phyloP scores from a whole-genome alignment of 2,113 vertebrate genomes.

The Myotis yumanensis region DNA sequence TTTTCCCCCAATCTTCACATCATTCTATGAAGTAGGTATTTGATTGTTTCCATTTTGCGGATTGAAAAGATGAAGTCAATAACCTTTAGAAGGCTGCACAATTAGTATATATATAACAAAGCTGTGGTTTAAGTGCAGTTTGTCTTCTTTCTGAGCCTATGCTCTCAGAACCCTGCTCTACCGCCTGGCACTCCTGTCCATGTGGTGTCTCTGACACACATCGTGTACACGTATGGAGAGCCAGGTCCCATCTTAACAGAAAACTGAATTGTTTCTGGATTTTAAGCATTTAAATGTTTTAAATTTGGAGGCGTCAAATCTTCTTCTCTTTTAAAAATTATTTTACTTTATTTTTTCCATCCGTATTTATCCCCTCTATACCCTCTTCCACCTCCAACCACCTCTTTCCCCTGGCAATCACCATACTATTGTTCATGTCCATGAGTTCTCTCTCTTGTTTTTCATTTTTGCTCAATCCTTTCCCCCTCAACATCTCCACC shows the following conservation, averaged over 20 bases:
- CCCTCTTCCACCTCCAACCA: no score
- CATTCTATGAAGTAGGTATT: not conserved
- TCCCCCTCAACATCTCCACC: no score
- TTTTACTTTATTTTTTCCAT: no score
- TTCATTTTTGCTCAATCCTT: no score
- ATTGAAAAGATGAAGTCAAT: not conserved
- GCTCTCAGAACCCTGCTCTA: not conserved
- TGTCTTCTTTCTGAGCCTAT: not conserved
- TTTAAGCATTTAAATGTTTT: not conserved
- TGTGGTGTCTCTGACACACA: accelerated
- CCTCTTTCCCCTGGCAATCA: no score
- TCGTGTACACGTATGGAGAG: not conserved
- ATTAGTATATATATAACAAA: not conserved
- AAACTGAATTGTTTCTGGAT: not conserved
- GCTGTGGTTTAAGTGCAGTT: not conserved
- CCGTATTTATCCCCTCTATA: no score
- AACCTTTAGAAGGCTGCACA: not conserved
- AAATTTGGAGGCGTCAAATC: not conserved
- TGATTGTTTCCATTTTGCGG: not conserved
- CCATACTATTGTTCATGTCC: no score
- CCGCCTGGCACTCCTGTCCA: no score
- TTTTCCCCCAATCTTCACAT: not conserved
- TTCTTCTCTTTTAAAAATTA: not conserved
- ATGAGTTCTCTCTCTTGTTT: no score
- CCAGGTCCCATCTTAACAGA: not conserved